phyloP scores from a whole-genome alignment of 1,140 invertebrate genomes.

The Cotesia chilonis region DNA sequence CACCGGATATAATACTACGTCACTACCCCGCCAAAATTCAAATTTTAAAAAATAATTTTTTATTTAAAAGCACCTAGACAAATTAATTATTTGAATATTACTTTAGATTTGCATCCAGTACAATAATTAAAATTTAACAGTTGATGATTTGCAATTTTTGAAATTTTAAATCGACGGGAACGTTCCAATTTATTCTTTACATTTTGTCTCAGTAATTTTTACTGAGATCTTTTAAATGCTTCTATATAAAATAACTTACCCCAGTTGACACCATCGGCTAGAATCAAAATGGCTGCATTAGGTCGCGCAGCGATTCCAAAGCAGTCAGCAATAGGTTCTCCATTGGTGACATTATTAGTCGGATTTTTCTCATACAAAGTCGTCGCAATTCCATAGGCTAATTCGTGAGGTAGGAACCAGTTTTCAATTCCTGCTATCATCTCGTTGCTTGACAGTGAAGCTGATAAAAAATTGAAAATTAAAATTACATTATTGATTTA shows the following conservation, averaged over 20 bases:
- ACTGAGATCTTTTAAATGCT: neutral
- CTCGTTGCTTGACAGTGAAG: conserved; percentile 44
- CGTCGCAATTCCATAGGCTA: conserved; percentile 76
- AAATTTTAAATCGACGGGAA: too few species aligned
- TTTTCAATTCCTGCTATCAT: conserved; percentile 72
- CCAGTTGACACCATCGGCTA: conserved; percentile 96
- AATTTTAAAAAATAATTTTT: neutral
- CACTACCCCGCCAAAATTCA: too few species aligned
- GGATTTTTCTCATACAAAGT: conserved; percentile 85
- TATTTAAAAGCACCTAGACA: neutral
- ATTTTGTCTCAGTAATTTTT: too few species aligned
- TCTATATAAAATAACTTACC: conserved; percentile 66
- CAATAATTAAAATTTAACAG: too few species aligned
- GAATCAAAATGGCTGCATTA: conserved; percentile 82
- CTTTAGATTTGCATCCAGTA: too few species aligned
- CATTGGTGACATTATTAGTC: conserved; percentile 77
- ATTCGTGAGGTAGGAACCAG: conserved; percentile 74
- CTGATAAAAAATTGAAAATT: conserved; percentile 29
- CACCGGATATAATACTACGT: too few species aligned
- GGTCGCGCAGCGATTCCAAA: conserved; percentile 84
- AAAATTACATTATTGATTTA: neutral
- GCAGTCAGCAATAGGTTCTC: conserved; percentile 90
- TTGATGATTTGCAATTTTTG: too few species aligned
- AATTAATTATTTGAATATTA: too few species aligned
- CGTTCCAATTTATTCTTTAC: too few species aligned